Conservation (phyloP, 2,113 vertebrate species). For the Melanotaenia duboulayi region DNA sequence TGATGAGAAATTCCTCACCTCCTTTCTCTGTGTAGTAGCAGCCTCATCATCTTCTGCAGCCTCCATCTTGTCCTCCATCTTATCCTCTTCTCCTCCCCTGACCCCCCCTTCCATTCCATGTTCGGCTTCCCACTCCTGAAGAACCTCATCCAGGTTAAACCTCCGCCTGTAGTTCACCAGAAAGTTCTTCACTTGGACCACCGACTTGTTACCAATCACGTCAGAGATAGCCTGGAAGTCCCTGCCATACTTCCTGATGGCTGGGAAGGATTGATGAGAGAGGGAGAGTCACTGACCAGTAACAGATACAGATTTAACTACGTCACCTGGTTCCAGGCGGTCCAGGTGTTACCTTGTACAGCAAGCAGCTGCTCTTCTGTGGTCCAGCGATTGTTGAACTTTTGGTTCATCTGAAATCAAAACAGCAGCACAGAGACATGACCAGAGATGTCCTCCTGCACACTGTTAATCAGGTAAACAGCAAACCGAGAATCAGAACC, state of each 20-base stretch:
- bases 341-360: constrained; percentile 89
- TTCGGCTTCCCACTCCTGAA: constrained; percentile 98
- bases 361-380: constrained; percentile 98
- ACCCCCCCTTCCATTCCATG: constrained; percentile 86
- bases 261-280: constrained; percentile 72
- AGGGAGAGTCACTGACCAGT: constrained; percentile 1
- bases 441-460: neutral
- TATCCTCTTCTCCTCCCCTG: constrained; percentile 78
- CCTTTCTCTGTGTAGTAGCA: constrained; percentile 82
- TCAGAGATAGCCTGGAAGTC: constrained; percentile 98
- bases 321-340: neutral
- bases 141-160: constrained; percentile 97
- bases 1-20: constrained; percentile 55
- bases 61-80: constrained; percentile 87
- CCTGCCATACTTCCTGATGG: constrained; percentile 95
- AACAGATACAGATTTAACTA: neutral
- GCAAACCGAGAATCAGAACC: no score
- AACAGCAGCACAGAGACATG: neutral
- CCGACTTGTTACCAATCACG: constrained; percentile 98
- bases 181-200: constrained; percentile 98
- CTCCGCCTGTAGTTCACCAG: constrained; percentile 97
- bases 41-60: constrained; percentile 80
- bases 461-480: no score
- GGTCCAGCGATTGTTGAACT: constrained; percentile 96
- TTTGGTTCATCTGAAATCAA: constrained; percentile 87